These are phyloP conservation scores for Hyles vespertilio DNA, from an alignment of 1,140 invertebrate genomes.

Conservation along the genomic window DNA sequence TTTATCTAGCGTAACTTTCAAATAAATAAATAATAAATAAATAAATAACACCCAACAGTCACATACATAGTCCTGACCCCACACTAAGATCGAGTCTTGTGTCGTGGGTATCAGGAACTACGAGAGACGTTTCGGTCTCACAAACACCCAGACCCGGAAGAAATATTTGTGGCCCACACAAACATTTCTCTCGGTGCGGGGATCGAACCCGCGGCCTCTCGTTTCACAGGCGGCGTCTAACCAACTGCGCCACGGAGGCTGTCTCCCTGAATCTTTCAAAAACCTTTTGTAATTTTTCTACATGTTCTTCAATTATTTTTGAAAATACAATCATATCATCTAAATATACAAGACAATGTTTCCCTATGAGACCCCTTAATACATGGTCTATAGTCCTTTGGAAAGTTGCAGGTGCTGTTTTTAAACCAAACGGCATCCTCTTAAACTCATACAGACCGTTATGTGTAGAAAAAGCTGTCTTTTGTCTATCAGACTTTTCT, in stretches of 20 bases:
- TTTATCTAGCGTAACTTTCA: slow-evolving; percentile 2
- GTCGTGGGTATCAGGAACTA: too few relatives aligned
- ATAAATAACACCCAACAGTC: too few relatives aligned
- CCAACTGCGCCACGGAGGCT: too few relatives aligned
- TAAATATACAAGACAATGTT: slow-evolving; percentile 1
- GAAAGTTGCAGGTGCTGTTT: background rate
- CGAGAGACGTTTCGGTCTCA: too few relatives aligned
- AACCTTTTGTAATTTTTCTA: background rate
- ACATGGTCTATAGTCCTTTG: background rate
- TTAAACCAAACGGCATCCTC: background rate
- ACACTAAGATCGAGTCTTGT: too few relatives aligned
- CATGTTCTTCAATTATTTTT: background rate
- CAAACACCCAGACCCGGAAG: too few relatives aligned
- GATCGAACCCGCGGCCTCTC: too few relatives aligned
- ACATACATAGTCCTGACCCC: too few relatives aligned
- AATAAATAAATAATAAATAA: too few relatives aligned
- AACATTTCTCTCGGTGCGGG: too few relatives aligned
- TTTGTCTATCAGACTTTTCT: background rate
- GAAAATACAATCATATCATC: slow-evolving; percentile 3
- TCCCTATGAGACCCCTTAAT: background rate
- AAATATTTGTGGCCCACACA: too few relatives aligned
- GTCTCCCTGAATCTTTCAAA: background rate
- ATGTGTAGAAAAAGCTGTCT: slow-evolving; percentile 4
- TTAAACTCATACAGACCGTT: slow-evolving; percentile 2
- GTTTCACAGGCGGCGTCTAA: too few relatives aligned